Percentiles rank a stretch among this genome's conserved stretches.
Evolutionary conservation across 2,888 invertebrate species (phyloP).

Genomic region (Colletes collaris): DNA sequence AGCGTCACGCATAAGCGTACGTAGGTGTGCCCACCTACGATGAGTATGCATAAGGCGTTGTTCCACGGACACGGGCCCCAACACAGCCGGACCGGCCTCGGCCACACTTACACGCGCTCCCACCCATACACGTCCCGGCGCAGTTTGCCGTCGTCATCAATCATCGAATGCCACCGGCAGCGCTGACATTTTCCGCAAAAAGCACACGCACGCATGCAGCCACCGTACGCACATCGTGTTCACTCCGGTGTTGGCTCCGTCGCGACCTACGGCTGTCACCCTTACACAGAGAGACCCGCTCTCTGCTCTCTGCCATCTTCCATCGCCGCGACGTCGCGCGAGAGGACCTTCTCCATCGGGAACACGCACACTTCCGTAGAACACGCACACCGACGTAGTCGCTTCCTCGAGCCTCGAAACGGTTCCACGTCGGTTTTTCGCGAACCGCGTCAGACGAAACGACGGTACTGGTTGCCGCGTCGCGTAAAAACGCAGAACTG

Average conservation of each 20-base stretch:
- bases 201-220: constrained; percentile 75
- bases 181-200: constrained; percentile 79
- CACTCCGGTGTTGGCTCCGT: constrained; percentile 47
- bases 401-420: no score
- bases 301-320: constrained; percentile 12
- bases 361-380: neutral
- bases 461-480: constrained; percentile 72
- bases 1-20: constrained; percentile 59
- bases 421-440: neutral
- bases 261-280: neutral
- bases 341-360: neutral
- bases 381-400: constrained; percentile 9
- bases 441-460: constrained; percentile 33
- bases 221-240: constrained; percentile 66
- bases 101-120: constrained; percentile 38
- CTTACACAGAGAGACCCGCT: constrained; percentile 2
- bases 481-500: constrained; percentile 82
- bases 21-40: constrained; percentile 58
- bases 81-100: constrained; percentile 25
- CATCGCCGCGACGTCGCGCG: constrained; percentile 5
- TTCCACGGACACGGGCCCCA: constrained; percentile 54
- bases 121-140: constrained; percentile 46
- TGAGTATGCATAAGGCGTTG: constrained; percentile 66
- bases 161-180: constrained; percentile 81
- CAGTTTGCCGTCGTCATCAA: constrained; percentile 80